Evolutionary conservation across 2,797 vertebrate genomes (phyloP), one percentile per base, ranked within the genome.

Genomic region (Ctenochaetus hawaiiensis): DNA sequence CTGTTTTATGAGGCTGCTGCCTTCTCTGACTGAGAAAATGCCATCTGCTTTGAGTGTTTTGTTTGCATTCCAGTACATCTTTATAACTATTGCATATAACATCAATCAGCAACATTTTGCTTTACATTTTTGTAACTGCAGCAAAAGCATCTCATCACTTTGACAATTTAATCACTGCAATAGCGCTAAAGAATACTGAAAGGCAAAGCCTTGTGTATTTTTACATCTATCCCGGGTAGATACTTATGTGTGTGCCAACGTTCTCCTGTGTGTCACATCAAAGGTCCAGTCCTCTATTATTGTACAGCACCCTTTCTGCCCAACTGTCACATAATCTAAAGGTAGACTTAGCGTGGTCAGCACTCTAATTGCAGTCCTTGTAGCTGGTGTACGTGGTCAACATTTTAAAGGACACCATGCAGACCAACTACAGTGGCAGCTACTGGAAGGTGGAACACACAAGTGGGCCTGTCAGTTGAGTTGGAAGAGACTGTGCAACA

Each of bases 1-100:
- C 51, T 77, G 87, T 86, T 67, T 73, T 75, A 69, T 60, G 48
- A 75, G 67, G 66, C 79, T 72, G 52, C 67, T 82, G 66, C 65
- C 62, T 67, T 67, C 66, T 70, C 41, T 77, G 34, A 68, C 73
- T 75, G 23, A 14, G 37, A 66, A 69, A 84, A 72, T 78, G 60
- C 72, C 54, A 59, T 62, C 84, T 84, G 76, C 88, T 89, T 87
- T 71, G 52, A 80, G 57, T 75, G 23, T 67, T 57, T 88, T 63
- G 30, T 39, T 85, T 90, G 81, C 64, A 75, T 87, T 90, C 75
- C 77, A 84, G 81, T 85, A 89, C 74, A 45, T 89, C 89, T 89
- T 91, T 85, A 75, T 77, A 78, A 81, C 73, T 81, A 74, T 82
- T 87, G 47, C 52, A n/a, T 41, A 63, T 41, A 73, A 52, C 49